Conservation (phyloP, 2,888 invertebrate genomes). For the Leucophenga maculata region DNA sequence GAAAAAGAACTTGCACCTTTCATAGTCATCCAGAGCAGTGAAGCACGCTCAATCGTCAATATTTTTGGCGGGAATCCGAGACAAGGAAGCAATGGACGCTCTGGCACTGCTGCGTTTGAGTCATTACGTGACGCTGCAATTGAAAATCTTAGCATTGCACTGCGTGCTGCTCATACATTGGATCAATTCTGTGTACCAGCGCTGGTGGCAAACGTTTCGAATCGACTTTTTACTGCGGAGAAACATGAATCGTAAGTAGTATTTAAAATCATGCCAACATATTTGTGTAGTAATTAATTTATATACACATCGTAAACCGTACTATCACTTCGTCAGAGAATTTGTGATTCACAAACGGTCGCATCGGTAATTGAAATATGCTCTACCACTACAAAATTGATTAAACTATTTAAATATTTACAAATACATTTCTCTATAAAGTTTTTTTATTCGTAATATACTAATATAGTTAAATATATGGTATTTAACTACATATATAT, state of each 20-base stretch:
- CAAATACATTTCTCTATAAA: too few species aligned
- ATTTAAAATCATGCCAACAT: not conserved
- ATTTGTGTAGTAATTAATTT: too few species aligned
- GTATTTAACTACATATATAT: too few species aligned
- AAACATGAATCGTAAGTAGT: constrained; percentile 82
- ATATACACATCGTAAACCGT: too few species aligned
- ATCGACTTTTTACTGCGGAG: constrained; percentile 93
- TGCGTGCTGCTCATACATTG: constrained; percentile 89
- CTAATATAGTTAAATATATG: too few species aligned
- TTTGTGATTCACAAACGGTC: too few species aligned
- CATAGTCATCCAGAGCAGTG: constrained; percentile 78
- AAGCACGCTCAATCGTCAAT: constrained; percentile 76
- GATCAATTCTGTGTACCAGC: constrained; percentile 96
- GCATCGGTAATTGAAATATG: too few species aligned
- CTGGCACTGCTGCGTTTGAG: constrained; percentile 85
- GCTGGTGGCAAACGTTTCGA: constrained; percentile 95
- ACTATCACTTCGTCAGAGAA: too few species aligned
- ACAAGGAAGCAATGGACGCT: constrained; percentile 59
- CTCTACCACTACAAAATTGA: too few species aligned
- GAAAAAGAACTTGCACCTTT: constrained; percentile 71
- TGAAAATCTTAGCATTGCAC: constrained; percentile 93
- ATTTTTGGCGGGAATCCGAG: constrained; percentile 65
- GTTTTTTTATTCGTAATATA: too few species aligned
- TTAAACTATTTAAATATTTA: too few species aligned
- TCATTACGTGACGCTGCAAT: constrained; percentile 95